These are phyloP conservation scores for Remorina albescens DNA, from an alignment of 2,797 vertebrate genomes.

Conservation along the genomic window DNA sequence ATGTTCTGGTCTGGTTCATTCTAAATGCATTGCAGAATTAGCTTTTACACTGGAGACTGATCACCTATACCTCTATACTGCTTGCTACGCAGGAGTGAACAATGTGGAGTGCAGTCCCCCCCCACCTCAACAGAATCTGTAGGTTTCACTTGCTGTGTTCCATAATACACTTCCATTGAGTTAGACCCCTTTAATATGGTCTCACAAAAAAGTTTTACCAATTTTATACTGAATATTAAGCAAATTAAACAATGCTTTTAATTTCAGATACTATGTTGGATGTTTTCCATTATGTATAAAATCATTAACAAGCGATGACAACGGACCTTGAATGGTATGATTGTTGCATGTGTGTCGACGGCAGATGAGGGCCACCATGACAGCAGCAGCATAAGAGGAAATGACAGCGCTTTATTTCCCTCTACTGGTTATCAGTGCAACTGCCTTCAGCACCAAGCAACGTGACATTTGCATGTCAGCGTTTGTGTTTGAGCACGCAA, in stretches of 20 bases:
- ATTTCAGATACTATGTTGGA: conserved; percentile 5
- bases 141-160: conserved; percentile 23
- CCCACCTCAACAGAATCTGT: conserved; percentile 33
- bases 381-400: conserved; percentile 21
- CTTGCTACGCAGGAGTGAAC: conserved; percentile 45
- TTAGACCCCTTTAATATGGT: conserved; percentile 5
- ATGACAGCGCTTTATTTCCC: conserved; percentile 80
- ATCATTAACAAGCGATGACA: conserved; percentile 34
- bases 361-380: conserved; percentile 51
- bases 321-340: conserved; percentile 42
- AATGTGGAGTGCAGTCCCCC: conserved; percentile 25
- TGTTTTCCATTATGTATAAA: conserved; percentile 30
- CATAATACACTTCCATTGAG: conserved; percentile 15
- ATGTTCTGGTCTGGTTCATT: conserved; percentile 55
- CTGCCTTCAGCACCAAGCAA: conserved; percentile 28
- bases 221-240: conserved; percentile 2
- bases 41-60: conserved; percentile 49
- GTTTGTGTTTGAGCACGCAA: background rate
- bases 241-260: background rate
- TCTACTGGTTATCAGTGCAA: conserved; percentile 76
- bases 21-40: conserved; percentile 63
- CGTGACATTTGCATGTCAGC: conserved; percentile 14
- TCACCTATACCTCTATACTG: conserved; percentile 48
- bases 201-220: conserved; percentile 12
- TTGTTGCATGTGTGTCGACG: conserved; percentile 56